Evolutionary conservation across 2,797 vertebrate species (phyloP).

Genomic region (Poeciliopsis presidionis): DNA sequence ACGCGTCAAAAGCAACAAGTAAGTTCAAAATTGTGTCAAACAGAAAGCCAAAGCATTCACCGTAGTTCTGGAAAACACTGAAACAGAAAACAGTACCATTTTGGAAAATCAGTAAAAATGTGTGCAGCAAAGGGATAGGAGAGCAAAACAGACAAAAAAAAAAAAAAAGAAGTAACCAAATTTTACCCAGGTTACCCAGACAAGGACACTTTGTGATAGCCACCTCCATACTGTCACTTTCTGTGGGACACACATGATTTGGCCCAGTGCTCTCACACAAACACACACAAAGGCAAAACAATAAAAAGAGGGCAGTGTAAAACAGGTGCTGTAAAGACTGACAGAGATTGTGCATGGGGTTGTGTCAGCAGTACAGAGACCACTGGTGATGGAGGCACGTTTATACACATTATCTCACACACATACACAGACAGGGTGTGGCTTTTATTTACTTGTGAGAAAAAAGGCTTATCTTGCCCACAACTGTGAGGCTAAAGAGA

Average conservation of each 20-base stretch:
- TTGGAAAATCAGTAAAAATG: neutral
- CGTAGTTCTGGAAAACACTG: neutral
- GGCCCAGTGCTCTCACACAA: slow-evolving; percentile 1
- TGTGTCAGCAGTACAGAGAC: slow-evolving; percentile 48
- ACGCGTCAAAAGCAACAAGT: neutral
- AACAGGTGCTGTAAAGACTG: slow-evolving; percentile 23
- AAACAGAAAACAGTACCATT: neutral
- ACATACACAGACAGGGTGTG: slow-evolving; percentile 61
- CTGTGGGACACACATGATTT: slow-evolving; percentile 23
- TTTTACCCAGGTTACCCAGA: neutral
- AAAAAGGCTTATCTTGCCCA: slow-evolving; percentile 74
- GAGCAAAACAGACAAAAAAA: neutral
- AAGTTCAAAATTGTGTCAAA: neutral
- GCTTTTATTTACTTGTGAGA: slow-evolving; percentile 75
- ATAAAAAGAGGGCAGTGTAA: slow-evolving; percentile 22
- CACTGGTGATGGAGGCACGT: slow-evolving; percentile 31
- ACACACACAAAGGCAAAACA: slow-evolving; percentile 16
- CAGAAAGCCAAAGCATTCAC: neutral
- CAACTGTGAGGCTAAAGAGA: slow-evolving; percentile 84
- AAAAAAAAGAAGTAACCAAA: neutral
- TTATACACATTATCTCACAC: slow-evolving; percentile 24
- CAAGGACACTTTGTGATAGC: slow-evolving; percentile 58
- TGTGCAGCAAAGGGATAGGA: neutral
- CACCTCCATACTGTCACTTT: slow-evolving; percentile 29
- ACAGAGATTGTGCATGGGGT: slow-evolving; percentile 37